These are phyloP conservation scores for Leucania comma DNA, from an alignment of 2,888 invertebrate genomes.

Conservation along the genomic window DNA sequence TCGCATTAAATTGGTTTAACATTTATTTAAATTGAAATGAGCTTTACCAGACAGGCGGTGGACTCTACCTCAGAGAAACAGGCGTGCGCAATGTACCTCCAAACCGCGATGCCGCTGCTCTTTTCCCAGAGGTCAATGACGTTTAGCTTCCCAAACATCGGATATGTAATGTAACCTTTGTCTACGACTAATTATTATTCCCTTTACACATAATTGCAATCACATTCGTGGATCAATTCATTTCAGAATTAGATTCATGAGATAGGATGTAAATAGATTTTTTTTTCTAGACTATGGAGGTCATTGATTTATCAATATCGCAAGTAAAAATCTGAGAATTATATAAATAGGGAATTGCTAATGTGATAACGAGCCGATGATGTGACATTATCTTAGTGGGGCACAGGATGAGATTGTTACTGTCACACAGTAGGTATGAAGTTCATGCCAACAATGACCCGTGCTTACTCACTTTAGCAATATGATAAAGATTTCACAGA, in stretches of 20 bases:
- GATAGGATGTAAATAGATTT: background rate
- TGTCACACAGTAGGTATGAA: conserved; percentile 59
- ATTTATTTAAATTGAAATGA: conserved; percentile 84
- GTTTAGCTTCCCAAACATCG: conserved; percentile 78
- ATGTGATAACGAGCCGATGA: conserved; percentile 58
- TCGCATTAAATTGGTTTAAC: conserved; percentile 68
- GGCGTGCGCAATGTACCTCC: conserved; percentile 87
- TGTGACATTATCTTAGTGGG: conserved; percentile 71
- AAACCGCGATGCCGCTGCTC: conserved; percentile 83
- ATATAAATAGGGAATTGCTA: conserved; percentile 52
- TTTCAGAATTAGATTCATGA: conserved; percentile 1
- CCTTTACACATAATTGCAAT: conserved; percentile 15
- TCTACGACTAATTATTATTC: conserved; percentile 32
- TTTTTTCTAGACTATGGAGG: background rate
- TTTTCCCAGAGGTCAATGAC: conserved; percentile 85
- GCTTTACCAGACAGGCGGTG: conserved; percentile 81
- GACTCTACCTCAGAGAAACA: conserved; percentile 86
- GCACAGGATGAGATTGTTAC: conserved; percentile 72
- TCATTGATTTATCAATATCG: conserved; percentile 7
- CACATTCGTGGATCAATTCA: conserved; percentile 4
- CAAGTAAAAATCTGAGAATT: conserved; percentile 28
- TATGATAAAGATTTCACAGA: conserved; percentile 47
- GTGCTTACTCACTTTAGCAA: conserved; percentile 47
- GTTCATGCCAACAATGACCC: conserved; percentile 53
- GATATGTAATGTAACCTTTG: conserved; percentile 71